Evolutionary conservation across 30 jellyfish, hydroid and myxozoan species (phyloP), one percentile per base, ranked within the genome.

Genomic region (Cassiopea xamachana): DNA sequence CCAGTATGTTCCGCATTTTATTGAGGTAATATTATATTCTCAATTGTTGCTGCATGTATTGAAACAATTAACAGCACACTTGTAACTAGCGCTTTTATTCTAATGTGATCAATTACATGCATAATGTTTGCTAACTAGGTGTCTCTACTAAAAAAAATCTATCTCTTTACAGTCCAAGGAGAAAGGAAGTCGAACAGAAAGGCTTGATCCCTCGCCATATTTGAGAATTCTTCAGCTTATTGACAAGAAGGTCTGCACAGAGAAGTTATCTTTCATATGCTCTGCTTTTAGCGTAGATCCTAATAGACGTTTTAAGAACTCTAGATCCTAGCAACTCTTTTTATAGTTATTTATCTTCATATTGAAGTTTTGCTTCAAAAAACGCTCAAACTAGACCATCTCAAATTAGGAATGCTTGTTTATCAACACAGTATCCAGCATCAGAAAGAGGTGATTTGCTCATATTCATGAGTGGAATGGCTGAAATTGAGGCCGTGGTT

Each of bases 391-490:
- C 6, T 64, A 17, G 27, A 5, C 8, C 43, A 27, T 17, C 6
- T 14, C 74, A 15, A 4, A 9, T 62, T 82, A 6, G 6, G 18
- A 83, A 60, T 12, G 60, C 90, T 81, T 27, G 47, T 81, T 27
- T 27, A 43, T 67, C 61, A 6, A 73, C n/a, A 17, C 81, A 96
- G 99, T 93, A 88, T 70, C 98, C 98, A 48, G 84, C 97, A 55
- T 60, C 87, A 39, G 99, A 96, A 76, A 50, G 99, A 68, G 99
- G 99, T 18, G 99, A 96, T 79, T 81, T 96, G 70, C 95, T 96
- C 72, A 85, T 96, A 55, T 96, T 96, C 84, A 89, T 96, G 98
- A 96, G 98, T 81, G 99, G 99, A 27, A 93, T 96, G 97, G 86
- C 93, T 7, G 99, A 96, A 62, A 96, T 96, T 77, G 94, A 90